Conservation (phyloP, 2,888 invertebrate species). For the Encarsia formosa region DNA sequence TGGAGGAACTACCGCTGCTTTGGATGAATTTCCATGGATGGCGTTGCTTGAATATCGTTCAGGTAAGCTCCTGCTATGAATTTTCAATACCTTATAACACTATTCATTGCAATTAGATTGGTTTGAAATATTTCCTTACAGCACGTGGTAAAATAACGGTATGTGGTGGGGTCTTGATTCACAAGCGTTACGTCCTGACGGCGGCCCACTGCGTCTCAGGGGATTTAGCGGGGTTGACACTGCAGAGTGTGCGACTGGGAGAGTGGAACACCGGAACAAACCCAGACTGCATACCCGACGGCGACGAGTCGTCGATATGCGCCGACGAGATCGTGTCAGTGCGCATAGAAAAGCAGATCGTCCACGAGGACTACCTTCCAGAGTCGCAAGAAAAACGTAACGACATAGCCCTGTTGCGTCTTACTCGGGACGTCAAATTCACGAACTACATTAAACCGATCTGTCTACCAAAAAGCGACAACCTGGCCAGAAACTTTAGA, state of each 20-base stretch:
- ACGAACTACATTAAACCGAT: background rate
- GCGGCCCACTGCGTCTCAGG: background rate
- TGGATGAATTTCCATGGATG: conserved; percentile 62
- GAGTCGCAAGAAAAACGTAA: background rate
- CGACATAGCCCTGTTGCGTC: background rate
- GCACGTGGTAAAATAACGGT: background rate
- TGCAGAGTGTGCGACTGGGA: conserved; percentile 5
- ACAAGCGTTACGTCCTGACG: background rate
- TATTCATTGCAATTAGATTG: too few relatives aligned
- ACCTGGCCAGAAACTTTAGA: background rate
- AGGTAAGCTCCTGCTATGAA: too few relatives aligned
- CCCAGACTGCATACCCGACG: background rate
- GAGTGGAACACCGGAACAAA: background rate
- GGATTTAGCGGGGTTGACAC: conserved; percentile 21
- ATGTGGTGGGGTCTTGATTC: background rate
- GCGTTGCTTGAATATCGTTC: conserved; percentile 52
- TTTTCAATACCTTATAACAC: too few relatives aligned
- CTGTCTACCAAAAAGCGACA: background rate
- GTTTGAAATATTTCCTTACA: background rate
- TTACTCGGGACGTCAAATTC: background rate
- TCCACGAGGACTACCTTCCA: background rate
- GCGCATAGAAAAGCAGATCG: background rate
- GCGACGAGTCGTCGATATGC: background rate
- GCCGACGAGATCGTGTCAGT: background rate
- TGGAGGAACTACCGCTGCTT: conserved; percentile 52